Percentiles rank a stretch among this genome's conserved stretches.
phyloP scores from a whole-genome alignment of 2,797 vertebrate species.

The Protosalanx chinensis region DNA sequence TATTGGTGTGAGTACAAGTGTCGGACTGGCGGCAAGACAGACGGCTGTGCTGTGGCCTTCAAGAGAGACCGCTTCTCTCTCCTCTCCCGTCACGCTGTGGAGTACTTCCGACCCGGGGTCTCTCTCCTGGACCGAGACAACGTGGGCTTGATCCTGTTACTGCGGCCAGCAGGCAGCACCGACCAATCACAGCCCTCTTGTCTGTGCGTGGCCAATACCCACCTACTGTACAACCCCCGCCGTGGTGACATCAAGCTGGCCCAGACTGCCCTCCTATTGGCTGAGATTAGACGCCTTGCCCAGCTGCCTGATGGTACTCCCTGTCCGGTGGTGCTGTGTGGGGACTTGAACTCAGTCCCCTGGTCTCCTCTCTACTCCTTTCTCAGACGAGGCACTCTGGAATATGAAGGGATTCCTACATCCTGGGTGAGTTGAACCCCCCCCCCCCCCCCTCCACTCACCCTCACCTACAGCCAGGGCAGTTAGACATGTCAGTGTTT shows the following conservation, averaged over 20 bases:
- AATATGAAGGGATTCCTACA: conserved; percentile 82
- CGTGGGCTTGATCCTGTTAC: conserved; percentile 85
- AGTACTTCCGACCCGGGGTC: conserved; percentile 83
- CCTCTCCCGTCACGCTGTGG: conserved; percentile 82
- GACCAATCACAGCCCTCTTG: conserved; percentile 25
- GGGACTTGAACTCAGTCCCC: conserved; percentile 94
- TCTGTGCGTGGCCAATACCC: conserved; percentile 91
- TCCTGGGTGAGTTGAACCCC: conserved; percentile 74
- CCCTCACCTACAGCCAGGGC: not conserved
- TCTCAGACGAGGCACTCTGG: conserved; percentile 82
- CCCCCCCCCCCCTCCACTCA: not conserved
- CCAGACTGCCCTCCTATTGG: conserved; percentile 90
- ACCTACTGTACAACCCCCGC: conserved; percentile 92
- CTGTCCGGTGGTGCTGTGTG: conserved; percentile 86
- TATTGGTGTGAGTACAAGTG: conserved; percentile 95
- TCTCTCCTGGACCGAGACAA: conserved; percentile 91
- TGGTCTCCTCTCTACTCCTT: conserved; percentile 88
- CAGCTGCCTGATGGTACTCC: conserved; percentile 70
- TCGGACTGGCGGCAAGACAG: conserved; percentile 89
- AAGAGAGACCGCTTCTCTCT: conserved; percentile 85
- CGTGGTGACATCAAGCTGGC: conserved; percentile 94
- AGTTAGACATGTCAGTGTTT: not conserved
- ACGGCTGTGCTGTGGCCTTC: conserved; percentile 90
- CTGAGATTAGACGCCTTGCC: conserved; percentile 82
- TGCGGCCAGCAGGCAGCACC: conserved; percentile 68